Conservation (phyloP, 2,888 invertebrate species). For the Drosophila longiperda region DNA sequence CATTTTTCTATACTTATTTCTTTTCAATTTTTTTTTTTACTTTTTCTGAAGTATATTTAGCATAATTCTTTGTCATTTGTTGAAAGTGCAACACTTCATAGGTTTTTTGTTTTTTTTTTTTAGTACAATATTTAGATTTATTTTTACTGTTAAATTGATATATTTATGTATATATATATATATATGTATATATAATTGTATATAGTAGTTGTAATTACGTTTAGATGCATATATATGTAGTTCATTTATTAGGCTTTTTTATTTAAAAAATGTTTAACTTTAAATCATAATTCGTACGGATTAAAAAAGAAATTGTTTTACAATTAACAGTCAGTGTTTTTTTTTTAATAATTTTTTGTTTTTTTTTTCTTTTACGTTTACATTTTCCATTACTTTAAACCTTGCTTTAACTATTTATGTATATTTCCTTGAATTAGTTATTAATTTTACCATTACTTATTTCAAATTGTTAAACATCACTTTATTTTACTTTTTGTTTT, state of each 20-base stretch:
- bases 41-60: slow-evolving; percentile 37
- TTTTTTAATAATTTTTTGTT: slow-evolving; percentile 68
- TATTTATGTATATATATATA: slow-evolving; percentile 70
- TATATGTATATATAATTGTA: slow-evolving; percentile 71
- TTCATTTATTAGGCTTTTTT: slow-evolving; percentile 68
- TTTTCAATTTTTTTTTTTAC: slow-evolving; percentile 10
- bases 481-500: slow-evolving; percentile 47
- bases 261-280: slow-evolving; percentile 70
- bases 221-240: slow-evolving; percentile 78
- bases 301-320: slow-evolving; percentile 84
- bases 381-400: slow-evolving; percentile 73
- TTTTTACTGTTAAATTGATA: slow-evolving; percentile 79
- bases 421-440: slow-evolving; percentile 69
- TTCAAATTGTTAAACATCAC: slow-evolving; percentile 64
- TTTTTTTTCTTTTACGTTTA: slow-evolving; percentile 58
- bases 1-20: slow-evolving; percentile 14
- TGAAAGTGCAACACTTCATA: slow-evolving; percentile 66
- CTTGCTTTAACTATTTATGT: slow-evolving; percentile 67
- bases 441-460: slow-evolving; percentile 69
- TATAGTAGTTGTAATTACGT: slow-evolving; percentile 73
- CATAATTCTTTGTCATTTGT: slow-evolving; percentile 31
- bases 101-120: slow-evolving; percentile 41
- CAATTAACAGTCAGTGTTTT: slow-evolving; percentile 85
- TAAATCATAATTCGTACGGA: slow-evolving; percentile 66
- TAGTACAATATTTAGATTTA: slow-evolving; percentile 80